These are phyloP conservation scores for Pteria penguin DNA, from an alignment of 2,888 invertebrate genomes.

Conservation along the genomic window DNA sequence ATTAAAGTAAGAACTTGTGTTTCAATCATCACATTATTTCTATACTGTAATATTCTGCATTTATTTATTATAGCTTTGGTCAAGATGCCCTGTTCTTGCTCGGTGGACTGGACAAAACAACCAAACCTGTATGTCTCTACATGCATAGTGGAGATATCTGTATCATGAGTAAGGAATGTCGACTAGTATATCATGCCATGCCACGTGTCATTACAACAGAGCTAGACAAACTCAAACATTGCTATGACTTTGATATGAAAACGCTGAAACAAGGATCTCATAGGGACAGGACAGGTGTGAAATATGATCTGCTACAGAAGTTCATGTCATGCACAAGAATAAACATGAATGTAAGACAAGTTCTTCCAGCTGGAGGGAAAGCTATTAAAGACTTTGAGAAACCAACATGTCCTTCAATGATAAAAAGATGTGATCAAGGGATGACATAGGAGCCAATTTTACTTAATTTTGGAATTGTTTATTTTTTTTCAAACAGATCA, in stretches of 20 bases:
- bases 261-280: neutral
- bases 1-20: no score
- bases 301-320: conserved; percentile 72
- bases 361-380: conserved; percentile 82
- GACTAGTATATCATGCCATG: conserved; percentile 95
- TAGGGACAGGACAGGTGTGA: neutral
- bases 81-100: conserved; percentile 96
- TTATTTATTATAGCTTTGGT: conserved; percentile 90
- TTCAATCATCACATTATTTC: no score
- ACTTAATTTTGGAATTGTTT: no score
- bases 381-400: conserved; percentile 14
- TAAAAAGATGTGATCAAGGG: neutral
- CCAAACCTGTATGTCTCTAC: conserved; percentile 82
- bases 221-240: conserved; percentile 20
- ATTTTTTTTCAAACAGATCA: no score
- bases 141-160: conserved; percentile 94
- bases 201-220: conserved; percentile 85
- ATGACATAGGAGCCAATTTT: no score
- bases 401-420: conserved; percentile 21
- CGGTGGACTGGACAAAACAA: conserved; percentile 87
- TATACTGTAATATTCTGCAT: no score
- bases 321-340: conserved; percentile 89
- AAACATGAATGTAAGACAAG: conserved; percentile 96
- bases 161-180: conserved; percentile 91
- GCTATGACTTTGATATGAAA: neutral